phyloP scores from a whole-genome alignment of 2,113 vertebrate genomes.

The Tragelaphus scriptus region DNA sequence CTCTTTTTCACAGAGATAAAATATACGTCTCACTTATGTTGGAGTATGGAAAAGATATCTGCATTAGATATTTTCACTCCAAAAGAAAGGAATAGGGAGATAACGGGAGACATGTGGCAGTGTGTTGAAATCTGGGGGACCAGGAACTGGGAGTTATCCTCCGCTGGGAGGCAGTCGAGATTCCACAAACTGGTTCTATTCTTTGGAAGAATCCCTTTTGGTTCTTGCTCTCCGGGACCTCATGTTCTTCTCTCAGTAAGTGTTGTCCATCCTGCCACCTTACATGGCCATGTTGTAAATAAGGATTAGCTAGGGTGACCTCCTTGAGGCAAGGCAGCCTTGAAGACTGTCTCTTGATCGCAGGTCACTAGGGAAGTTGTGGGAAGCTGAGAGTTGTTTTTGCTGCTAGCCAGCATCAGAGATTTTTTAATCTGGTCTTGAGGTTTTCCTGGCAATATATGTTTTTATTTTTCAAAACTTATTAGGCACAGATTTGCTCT shows the following conservation, averaged over 20 bases:
- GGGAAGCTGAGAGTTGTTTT: background rate
- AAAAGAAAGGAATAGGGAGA: background rate
- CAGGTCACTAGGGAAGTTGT: background rate
- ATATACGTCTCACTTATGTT: background rate
- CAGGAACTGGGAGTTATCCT: background rate
- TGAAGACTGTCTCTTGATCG: background rate
- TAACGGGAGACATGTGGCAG: background rate
- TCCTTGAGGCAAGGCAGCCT: background rate
- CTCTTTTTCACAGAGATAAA: background rate
- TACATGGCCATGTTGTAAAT: background rate
- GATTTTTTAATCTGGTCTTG: background rate
- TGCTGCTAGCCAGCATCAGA: background rate
- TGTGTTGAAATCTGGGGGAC: background rate
- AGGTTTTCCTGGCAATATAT: background rate
- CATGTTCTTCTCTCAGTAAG: background rate
- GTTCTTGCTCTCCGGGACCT: background rate
- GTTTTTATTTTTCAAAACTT: background rate
- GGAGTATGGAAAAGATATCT: background rate
- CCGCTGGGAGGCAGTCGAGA: background rate
- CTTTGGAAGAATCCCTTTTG: background rate
- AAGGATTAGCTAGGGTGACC: background rate
- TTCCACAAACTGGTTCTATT: background rate
- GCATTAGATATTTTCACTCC: background rate
- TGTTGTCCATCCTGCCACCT: background rate
- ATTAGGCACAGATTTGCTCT: background rate